Conservation (phyloP, 2,888 invertebrate genomes). For the Scrobipalpa atriplicella region DNA sequence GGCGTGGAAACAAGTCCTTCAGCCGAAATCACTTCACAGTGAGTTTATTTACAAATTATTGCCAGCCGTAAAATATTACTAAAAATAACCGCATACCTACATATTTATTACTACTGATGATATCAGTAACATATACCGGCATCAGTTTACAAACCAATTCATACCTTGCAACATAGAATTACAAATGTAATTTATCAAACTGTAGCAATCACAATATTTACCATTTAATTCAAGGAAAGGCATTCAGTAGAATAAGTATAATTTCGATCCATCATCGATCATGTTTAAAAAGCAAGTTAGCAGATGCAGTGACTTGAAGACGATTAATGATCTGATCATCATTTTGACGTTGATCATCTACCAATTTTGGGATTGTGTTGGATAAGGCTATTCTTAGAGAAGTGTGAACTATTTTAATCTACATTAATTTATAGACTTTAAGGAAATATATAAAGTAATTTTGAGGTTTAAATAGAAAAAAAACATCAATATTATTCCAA, state of each 20-base stretch:
- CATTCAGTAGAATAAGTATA: neutral
- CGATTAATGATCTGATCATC: constrained; percentile 12
- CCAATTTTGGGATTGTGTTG: neutral
- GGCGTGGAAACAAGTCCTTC: too few species aligned
- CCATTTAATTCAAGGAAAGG: constrained; percentile 5
- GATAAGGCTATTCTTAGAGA: neutral
- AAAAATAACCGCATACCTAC: too few species aligned
- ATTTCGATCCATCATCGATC: constrained; percentile 22
- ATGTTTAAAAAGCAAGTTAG: neutral
- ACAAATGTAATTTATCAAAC: constrained; percentile 13
- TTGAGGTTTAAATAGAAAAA: too few species aligned
- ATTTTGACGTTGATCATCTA: neutral
- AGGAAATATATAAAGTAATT: too few species aligned
- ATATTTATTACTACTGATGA: too few species aligned
- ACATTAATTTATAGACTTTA: too few species aligned
- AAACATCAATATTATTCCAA: too few species aligned
- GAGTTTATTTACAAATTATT: too few species aligned
- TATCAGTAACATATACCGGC: constrained; percentile 4
- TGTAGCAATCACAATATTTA: constrained; percentile 32
- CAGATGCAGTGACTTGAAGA: neutral
- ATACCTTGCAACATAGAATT: constrained; percentile 11
- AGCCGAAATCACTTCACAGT: too few species aligned
- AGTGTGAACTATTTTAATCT: too few species aligned
- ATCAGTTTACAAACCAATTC: constrained; percentile 5
- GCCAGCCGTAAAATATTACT: too few species aligned